Conservation (phyloP, 2,888 invertebrate species). For the Hydropsyche betteni region DNA sequence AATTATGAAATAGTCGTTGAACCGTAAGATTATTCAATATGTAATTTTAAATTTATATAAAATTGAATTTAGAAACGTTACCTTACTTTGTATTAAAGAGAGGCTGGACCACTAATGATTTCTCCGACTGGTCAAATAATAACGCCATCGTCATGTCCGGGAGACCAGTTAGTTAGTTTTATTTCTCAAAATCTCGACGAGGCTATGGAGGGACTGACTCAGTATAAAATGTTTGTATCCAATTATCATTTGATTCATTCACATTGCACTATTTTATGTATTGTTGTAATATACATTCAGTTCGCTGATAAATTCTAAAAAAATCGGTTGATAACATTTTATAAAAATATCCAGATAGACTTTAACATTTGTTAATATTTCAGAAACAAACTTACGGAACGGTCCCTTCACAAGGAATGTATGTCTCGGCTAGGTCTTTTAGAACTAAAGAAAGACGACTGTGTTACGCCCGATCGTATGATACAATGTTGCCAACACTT, state of each 20-base stretch:
- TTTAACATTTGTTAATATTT: slow-evolving; percentile 51
- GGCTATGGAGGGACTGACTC: slow-evolving; percentile 75
- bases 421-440: slow-evolving; percentile 73
- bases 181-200: slow-evolving; percentile 79
- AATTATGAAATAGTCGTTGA: slow-evolving; percentile 88
- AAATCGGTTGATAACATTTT: neutral
- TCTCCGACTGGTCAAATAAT: slow-evolving; percentile 94
- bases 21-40: slow-evolving; percentile 67
- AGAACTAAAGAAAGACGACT: slow-evolving; percentile 88
- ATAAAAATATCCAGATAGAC: too few relatives aligned
- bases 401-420: slow-evolving; percentile 74
- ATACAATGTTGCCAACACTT: slow-evolving; percentile 82
- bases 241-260: neutral
- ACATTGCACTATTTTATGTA: neutral
- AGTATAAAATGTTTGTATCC: slow-evolving; percentile 76
- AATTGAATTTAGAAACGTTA: too few relatives aligned
- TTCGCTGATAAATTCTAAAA: neutral
- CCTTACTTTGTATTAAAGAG: slow-evolving; percentile 65
- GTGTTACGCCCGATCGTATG: slow-evolving; percentile 90
- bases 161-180: slow-evolving; percentile 84
- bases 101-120: slow-evolving; percentile 92
- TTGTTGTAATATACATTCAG: slow-evolving; percentile 10
- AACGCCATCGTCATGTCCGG: slow-evolving; percentile 90
- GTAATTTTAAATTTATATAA: slow-evolving; percentile 52
- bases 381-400: slow-evolving; percentile 84